Evolutionary conservation across 2,797 vertebrate species (phyloP), one percentile per base, ranked within the genome.

Genomic region (Tolypeutes matacus): DNA sequence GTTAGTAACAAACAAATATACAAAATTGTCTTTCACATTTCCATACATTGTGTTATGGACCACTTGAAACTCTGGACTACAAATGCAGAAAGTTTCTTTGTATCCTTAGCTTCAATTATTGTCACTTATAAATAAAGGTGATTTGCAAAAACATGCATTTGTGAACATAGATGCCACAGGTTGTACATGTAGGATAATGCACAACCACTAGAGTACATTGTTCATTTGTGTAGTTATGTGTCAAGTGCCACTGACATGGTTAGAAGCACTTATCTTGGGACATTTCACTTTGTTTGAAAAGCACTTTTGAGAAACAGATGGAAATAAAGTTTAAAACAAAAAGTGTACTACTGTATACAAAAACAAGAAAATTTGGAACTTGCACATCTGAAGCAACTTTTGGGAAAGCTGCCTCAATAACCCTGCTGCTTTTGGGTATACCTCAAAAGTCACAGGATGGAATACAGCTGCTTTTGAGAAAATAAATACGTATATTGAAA

Each of bases 1-100:
- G 98, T 98, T 98, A 98, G 98, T 98, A 98, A 98, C 98, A 98
- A 96, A 98, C 98, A 98, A 98, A 98, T 98, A 98, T 98, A 99
- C 98, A 99, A 98, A 98, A 98, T 98, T 97, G 96, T 97, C 98
- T 98, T 98, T 98, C 98, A 98, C 98, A 98, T 98, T 98, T 98
- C 97, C 98, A 98, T 98, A 99, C 98, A 98, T 98, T 94, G 95
- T 97, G 96, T 98, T 97, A 98, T 93, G 98, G 98, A 98, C 97
- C 98, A 97, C 96, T 95, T 98, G 97, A 98, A 98, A 98, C 97
- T 95, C 96, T 97, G 98, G 97, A 98, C 98, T 98, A 98, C 98
- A 98, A 98, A 98, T 64, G 97, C 96, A 98, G 97, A 95, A 97
- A 96, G 96, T 98, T 97, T 97, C 96, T 97, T 97, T 97, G 96